A percentile compares a stretch with the other conserved stretches of the same genome.
Conservation (phyloP, 2,797 vertebrate species). For the Diplodus sargus region DNA sequence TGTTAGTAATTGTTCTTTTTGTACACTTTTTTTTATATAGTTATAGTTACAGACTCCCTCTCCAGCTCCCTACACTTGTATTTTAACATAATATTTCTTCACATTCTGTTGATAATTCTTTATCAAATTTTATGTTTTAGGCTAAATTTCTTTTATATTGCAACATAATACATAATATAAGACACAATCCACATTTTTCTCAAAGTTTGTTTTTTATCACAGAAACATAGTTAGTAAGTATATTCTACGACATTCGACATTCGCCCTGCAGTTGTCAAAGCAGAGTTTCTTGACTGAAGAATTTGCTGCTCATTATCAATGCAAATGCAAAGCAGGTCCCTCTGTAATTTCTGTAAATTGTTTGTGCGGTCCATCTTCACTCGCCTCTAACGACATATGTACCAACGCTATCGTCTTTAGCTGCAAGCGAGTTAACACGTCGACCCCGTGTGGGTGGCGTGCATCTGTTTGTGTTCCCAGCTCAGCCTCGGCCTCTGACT, state of each 20-base stretch:
- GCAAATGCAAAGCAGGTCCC: neutral
- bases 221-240: neutral
- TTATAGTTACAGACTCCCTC: too few relatives aligned
- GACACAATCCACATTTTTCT: neutral
- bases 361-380: neutral
- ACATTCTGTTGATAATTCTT: too few relatives aligned
- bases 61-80: too few relatives aligned
- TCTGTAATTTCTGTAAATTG: neutral
- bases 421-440: neutral
- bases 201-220: neutral
- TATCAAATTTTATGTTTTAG: neutral
- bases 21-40: too few relatives aligned
- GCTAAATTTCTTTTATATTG: too few relatives aligned
- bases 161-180: too few relatives aligned
- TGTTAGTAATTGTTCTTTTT: too few relatives aligned
- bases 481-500: constrained; percentile 1
- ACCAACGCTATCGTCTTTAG: neutral
- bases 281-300: neutral
- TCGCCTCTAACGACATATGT: neutral
- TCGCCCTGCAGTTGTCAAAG: neutral
- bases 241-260: neutral
- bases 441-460: neutral
- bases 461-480: neutral
- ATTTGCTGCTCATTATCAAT: neutral
- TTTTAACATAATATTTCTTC: too few relatives aligned